Evolutionary conservation across 2,113 vertebrate species (phyloP).

Genomic region (Mesocricetus auratus): DNA sequence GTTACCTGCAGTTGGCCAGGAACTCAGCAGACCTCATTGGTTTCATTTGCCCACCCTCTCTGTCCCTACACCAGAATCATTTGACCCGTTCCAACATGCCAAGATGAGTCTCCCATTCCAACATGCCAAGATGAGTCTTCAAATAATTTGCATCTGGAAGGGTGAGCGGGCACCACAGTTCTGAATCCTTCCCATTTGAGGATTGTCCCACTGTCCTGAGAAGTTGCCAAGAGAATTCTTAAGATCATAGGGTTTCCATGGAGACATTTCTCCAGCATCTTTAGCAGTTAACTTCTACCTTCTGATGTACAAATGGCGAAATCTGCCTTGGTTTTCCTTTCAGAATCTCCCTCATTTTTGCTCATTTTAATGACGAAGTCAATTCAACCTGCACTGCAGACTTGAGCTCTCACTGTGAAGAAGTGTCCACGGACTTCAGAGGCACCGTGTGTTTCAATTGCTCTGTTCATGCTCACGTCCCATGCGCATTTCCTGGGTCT

Average conservation of each 20-base stretch:
- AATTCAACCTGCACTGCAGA: not conserved
- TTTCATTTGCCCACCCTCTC: not conserved
- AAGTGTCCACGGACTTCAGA: not conserved
- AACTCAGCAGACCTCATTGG: accelerated
- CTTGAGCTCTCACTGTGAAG: accelerated
- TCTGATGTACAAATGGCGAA: not conserved
- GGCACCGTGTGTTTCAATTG: not conserved
- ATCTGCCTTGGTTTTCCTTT: not conserved
- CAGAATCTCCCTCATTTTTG: not conserved
- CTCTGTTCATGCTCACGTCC: not conserved
- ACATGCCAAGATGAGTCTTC: not conserved
- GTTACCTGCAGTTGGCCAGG: not conserved
- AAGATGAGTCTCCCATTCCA: not conserved
- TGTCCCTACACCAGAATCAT: accelerated
- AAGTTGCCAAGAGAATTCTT: no score
- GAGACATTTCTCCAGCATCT: not conserved
- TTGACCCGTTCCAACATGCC: not conserved
- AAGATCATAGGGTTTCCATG: not conserved
- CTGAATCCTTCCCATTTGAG: not conserved
- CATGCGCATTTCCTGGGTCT: accelerated
- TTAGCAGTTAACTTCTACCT: not conserved
- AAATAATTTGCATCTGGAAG: not conserved
- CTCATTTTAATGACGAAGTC: not conserved
- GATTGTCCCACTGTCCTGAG: not conserved
- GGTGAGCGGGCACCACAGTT: no score